A percentile compares a stretch with the other conserved stretches of the same genome.
Evolutionary conservation across 2,113 vertebrate genomes (phyloP).

Genomic region (Phalacrocorax carbo): DNA sequence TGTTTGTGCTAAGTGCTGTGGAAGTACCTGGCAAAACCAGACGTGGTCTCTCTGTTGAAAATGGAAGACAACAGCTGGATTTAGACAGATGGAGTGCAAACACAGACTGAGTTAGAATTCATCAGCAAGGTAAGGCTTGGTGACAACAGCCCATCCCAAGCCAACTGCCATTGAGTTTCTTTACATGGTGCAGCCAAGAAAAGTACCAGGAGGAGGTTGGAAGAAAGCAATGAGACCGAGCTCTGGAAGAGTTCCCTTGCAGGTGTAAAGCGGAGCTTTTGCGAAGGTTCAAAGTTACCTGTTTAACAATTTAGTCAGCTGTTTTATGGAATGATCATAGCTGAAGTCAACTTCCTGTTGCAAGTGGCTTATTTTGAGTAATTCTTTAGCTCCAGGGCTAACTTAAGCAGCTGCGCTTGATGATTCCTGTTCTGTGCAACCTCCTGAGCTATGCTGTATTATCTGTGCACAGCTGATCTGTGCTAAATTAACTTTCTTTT

Average conservation of each 20-base stretch:
- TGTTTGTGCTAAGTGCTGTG: background rate
- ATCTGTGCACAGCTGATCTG: background rate
- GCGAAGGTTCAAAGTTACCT: background rate
- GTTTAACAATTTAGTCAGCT: background rate
- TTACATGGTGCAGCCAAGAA: background rate
- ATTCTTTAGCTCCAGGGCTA: background rate
- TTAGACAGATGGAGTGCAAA: background rate
- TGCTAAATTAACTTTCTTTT: background rate
- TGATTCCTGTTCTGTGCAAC: background rate
- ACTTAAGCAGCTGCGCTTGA: background rate
- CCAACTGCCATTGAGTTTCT: rapidly evolving
- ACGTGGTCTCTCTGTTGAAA: background rate
- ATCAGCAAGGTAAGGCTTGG: too few species aligned
- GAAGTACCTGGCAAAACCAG: background rate
- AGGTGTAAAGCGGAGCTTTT: background rate
- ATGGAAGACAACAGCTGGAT: background rate
- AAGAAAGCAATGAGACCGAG: background rate
- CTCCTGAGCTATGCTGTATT: background rate
- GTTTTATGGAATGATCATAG: background rate
- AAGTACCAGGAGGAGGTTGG: background rate
- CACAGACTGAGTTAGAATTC: background rate
- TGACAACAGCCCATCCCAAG: background rate
- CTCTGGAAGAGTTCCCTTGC: background rate
- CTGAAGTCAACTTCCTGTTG: background rate
- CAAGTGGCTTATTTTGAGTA: background rate